phyloP scores from a whole-genome alignment of 1,140 invertebrate species.

The Ceratitis capitata region DNA sequence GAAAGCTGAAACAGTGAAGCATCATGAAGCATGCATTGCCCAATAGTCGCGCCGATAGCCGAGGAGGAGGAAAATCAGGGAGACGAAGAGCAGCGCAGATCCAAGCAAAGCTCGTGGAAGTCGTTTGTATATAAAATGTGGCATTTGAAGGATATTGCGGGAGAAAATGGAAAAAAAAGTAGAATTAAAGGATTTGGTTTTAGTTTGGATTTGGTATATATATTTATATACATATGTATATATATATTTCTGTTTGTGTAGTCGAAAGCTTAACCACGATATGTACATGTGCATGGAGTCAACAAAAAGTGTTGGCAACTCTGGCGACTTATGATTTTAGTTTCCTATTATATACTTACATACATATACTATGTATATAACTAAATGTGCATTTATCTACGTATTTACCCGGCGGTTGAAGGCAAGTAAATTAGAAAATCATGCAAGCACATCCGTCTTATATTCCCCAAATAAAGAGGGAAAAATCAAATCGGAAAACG shows the following conservation, averaged over 20 bases:
- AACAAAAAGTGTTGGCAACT: neutral
- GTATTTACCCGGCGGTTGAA: neutral
- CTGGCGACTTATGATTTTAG: neutral
- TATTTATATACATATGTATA: neutral
- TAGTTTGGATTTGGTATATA: neutral
- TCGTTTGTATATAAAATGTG: neutral
- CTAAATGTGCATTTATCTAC: neutral
- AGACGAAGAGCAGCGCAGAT: neutral
- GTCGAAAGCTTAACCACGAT: neutral
- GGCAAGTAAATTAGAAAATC: slow-evolving; percentile 26
- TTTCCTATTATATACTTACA: neutral
- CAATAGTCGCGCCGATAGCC: neutral
- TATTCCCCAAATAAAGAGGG: neutral
- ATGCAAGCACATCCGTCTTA: slow-evolving; percentile 13
- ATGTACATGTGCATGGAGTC: neutral
- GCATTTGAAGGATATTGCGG: neutral
- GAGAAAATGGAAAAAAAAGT: no score
- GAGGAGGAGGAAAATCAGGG: neutral
- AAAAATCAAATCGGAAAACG: slow-evolving; percentile 24
- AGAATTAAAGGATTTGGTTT: neutral
- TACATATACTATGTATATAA: neutral
- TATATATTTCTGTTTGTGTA: neutral
- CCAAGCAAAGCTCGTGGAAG: neutral
- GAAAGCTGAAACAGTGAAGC: neutral
- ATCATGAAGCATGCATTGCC: neutral